These are phyloP conservation scores for Nebria ingens DNA, from an alignment of 1,140 invertebrate species.

Conservation along the genomic window DNA sequence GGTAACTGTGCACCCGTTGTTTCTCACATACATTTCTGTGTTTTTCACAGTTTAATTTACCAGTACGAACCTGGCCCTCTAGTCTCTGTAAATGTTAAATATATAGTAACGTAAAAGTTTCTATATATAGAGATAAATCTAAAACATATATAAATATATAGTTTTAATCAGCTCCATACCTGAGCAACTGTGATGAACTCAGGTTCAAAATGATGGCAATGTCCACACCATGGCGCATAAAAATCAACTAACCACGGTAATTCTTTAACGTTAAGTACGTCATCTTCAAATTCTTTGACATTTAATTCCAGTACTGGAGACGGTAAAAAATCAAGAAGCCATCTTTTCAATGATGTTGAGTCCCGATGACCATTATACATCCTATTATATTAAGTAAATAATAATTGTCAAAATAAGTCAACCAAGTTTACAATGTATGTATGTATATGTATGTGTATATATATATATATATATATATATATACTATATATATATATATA, in stretches of 20 bases:
- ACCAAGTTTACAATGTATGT: no score
- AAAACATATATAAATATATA: conserved; percentile 10
- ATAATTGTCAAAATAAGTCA: conserved; percentile 17
- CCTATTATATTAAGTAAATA: conserved; percentile 34
- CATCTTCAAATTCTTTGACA: conserved; percentile 30
- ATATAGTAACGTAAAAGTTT: no score
- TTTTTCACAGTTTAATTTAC: conserved; percentile 75
- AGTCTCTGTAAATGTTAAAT: conserved; percentile 31
- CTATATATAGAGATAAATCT: conserved; percentile 1
- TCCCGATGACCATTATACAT: conserved; percentile 51
- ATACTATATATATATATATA: no score
- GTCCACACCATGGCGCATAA: conserved; percentile 66
- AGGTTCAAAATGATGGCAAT: conserved; percentile 58
- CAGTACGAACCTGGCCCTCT: conserved; percentile 58
- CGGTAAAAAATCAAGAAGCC: conserved; percentile 51
- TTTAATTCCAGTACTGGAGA: conserved; percentile 36
- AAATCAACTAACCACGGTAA: conserved; percentile 59
- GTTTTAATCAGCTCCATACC: conserved; percentile 34
- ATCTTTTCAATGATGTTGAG: conserved; percentile 44
- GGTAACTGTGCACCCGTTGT: conserved; percentile 56
- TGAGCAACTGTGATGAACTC: conserved; percentile 54
- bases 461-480: no score
- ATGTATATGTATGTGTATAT: no score
- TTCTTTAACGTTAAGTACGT: conserved; percentile 34
- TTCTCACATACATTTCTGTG: conserved; percentile 58